Conservation (phyloP, 1,140 invertebrate genomes). For the Macrostomum lignano region DNA sequence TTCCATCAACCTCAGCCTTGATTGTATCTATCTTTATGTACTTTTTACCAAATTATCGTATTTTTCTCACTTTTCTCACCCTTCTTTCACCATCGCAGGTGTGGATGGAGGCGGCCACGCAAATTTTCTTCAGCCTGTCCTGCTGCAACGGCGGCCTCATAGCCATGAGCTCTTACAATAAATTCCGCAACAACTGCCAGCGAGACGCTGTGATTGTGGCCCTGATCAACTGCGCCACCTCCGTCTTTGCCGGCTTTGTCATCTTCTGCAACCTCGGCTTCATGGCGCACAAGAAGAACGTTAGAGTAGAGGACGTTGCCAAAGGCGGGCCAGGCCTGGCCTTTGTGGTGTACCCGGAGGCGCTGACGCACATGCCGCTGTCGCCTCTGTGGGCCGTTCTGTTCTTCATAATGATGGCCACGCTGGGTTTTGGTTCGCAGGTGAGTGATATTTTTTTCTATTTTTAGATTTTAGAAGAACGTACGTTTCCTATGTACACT, state of each 20-base stretch:
- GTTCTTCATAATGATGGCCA: constrained; percentile 40
- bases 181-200: constrained; percentile 49
- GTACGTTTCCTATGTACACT: too few species aligned
- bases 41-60: too few species aligned
- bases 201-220: constrained; percentile 66
- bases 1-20: too few species aligned
- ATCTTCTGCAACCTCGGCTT: constrained; percentile 83
- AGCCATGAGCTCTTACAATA: constrained; percentile 68
- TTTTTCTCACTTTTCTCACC: too few species aligned
- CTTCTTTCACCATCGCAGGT: too few species aligned
- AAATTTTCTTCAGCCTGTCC: constrained; percentile 70
- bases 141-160: constrained; percentile 70
- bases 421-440: constrained; percentile 37
- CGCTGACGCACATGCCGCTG: constrained; percentile 45
- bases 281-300: constrained; percentile 19
- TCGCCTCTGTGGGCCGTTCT: constrained; percentile 52
- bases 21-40: too few species aligned
- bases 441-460: too few species aligned
- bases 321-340: constrained; percentile 20
- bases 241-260: constrained; percentile 84
- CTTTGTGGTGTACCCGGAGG: constrained; percentile 57
- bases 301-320: constrained; percentile 14
- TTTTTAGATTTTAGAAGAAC: too few species aligned
- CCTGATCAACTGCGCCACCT: constrained; percentile 71
- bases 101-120: constrained; percentile 65